Conservation (phyloP, 2,113 vertebrate genomes). For the Microcebus murinus region DNA sequence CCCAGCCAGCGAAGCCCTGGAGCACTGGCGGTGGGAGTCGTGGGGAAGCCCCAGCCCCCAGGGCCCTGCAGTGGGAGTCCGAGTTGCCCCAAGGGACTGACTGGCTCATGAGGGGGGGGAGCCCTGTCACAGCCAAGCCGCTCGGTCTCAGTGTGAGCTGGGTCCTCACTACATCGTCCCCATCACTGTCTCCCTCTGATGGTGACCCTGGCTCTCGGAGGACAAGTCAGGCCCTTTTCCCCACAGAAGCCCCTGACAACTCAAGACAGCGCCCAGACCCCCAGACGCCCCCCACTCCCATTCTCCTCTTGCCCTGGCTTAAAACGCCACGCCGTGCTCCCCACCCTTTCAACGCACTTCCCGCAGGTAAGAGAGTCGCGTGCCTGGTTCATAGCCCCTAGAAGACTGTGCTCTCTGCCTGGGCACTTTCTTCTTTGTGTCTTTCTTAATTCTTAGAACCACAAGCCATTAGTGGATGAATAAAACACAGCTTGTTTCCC, state of each 20-base stretch:
- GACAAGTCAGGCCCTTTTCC: background rate
- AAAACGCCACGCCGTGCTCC: background rate
- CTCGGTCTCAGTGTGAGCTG: no score
- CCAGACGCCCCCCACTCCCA: background rate
- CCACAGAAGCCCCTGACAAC: background rate
- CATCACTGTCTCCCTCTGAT: background rate
- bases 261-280: background rate
- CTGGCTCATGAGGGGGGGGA: background rate
- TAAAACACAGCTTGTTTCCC: background rate
- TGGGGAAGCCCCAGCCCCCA: background rate
- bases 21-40: background rate
- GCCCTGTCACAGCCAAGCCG: rapidly evolving
- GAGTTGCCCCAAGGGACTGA: no score
- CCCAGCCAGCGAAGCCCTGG: background rate
- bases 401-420: background rate
- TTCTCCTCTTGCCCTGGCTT: background rate
- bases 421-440: background rate
- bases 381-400: background rate
- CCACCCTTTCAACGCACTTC: background rate
- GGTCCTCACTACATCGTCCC: background rate
- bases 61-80: background rate
- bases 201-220: background rate
- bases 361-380: background rate
- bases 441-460: background rate
- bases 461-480: background rate